Conservation (phyloP, 92 coral and sea anemone genomes). For the Diadumene lineata region DNA sequence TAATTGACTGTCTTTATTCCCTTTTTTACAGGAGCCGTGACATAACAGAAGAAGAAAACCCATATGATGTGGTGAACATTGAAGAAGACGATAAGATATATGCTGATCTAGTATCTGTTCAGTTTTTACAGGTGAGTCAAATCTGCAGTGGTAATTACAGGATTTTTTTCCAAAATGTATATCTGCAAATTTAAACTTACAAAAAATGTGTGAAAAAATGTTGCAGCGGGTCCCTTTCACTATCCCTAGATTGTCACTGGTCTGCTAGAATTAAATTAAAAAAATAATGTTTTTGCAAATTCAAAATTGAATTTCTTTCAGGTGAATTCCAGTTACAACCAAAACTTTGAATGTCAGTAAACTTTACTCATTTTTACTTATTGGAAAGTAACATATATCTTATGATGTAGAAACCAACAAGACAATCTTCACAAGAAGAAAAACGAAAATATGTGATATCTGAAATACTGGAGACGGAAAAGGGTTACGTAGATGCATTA, state of each 20-base stretch:
- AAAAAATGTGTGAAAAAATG: too few relatives aligned
- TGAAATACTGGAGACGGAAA: conserved; percentile 89
- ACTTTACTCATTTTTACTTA: too few relatives aligned
- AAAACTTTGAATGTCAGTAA: too few relatives aligned
- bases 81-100: conserved; percentile 93
- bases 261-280: too few relatives aligned
- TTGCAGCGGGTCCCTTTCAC: too few relatives aligned
- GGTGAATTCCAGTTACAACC: too few relatives aligned
- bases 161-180: too few relatives aligned
- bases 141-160: background rate
- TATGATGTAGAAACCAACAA: conserved; percentile 63
- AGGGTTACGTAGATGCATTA: conserved; percentile 91
- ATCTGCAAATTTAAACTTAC: too few relatives aligned
- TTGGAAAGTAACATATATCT: background rate
- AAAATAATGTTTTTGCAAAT: too few relatives aligned
- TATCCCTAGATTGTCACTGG: too few relatives aligned
- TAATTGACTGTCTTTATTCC: background rate
- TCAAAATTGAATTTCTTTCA: too few relatives aligned
- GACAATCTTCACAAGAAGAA: conserved; percentile 88
- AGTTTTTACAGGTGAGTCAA: conserved; percentile 54
- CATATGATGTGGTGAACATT: conserved; percentile 92
- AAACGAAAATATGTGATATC: conserved; percentile 87
- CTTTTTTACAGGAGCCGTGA: conserved; percentile 70
- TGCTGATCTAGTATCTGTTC: conserved; percentile 77
- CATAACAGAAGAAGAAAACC: conserved; percentile 91